phyloP scores from a whole-genome alignment of 2,797 vertebrate species.

The Ara ararauna region DNA sequence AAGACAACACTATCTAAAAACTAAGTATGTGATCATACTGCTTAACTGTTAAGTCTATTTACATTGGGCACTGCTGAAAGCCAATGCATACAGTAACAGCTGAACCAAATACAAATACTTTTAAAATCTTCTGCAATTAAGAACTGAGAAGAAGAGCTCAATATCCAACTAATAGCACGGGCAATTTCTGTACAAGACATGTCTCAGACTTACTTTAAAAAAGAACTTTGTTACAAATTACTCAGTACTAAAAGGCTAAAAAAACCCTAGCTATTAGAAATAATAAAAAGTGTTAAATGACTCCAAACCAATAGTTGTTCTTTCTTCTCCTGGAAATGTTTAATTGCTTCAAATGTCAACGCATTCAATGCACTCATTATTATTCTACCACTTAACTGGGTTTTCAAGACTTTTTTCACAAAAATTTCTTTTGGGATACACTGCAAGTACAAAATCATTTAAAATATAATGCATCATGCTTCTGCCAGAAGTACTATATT shows the following conservation, averaged over 20 bases:
- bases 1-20: background rate
- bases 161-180: conserved; percentile 43
- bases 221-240: background rate
- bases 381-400: background rate
- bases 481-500: background rate
- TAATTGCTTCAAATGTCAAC: conserved; percentile 10
- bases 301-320: background rate
- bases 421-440: background rate
- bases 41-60: background rate
- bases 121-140: conserved; percentile 34
- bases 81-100: background rate
- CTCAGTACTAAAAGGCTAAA: background rate
- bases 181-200: background rate
- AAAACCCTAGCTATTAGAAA: background rate
- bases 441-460: background rate
- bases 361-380: background rate
- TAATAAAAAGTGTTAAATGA: background rate
- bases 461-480: background rate
- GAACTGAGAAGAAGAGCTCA: conserved; percentile 30
- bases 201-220: background rate
- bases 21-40: background rate
- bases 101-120: conserved; percentile 10
- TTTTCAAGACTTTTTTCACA: conserved; percentile 1
- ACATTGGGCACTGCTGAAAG: conserved; percentile 30
- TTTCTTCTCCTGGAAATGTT: background rate